Evolutionary conservation across 2,797 vertebrate species (phyloP), one percentile per base, ranked within the genome.

Genomic region (Sphenopsis melanotis): DNA sequence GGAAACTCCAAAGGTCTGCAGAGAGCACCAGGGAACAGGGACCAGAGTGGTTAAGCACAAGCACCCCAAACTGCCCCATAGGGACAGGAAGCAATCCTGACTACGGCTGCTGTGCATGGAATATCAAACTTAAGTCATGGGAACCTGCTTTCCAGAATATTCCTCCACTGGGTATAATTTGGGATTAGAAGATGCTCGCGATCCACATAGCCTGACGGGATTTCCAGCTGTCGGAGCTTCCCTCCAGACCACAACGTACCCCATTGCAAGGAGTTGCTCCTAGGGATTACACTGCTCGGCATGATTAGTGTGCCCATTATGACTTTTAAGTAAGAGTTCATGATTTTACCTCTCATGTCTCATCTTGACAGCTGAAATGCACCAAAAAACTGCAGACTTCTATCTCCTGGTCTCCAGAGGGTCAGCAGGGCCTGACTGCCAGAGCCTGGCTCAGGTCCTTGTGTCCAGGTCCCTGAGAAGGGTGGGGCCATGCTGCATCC

Each of bases 261-360:
- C 64, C 37, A 17, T 0, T 5, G 36, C 37, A 39, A 55, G 30
- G 41, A 44, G 12, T 0, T 5, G 6, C 70, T 46, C 34, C 34
- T 26, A 14, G 41, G 34, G n/a, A 41, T 14, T 12, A 15, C 41
- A 22, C 41, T 23, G 14, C 36, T 36, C 0, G 0, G 12, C 30
- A n/a, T 2, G 0, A 20, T 13, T 6, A 42, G n/a, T 69, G 39
- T 9, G 2, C 16, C 16, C 39, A 7, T 14, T 24, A 9, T 1
- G 12, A 34, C 19, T 39, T 60, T 27, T 32, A 64, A 56, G 19
- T 17, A 42, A 32, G 36, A 78, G 26, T 23, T 74, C 1, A 3
- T 0, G 1, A 9, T 19, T 83, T 66, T 59, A 86, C 39, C 29
- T 69, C 10, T 5, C 7, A 2, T 3, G 12, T 49, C 34, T 83